Evolutionary conservation across 2,113 vertebrate species (phyloP), one percentile per base, ranked within the genome.

Genomic region (Chaenocephalus aceratus): DNA sequence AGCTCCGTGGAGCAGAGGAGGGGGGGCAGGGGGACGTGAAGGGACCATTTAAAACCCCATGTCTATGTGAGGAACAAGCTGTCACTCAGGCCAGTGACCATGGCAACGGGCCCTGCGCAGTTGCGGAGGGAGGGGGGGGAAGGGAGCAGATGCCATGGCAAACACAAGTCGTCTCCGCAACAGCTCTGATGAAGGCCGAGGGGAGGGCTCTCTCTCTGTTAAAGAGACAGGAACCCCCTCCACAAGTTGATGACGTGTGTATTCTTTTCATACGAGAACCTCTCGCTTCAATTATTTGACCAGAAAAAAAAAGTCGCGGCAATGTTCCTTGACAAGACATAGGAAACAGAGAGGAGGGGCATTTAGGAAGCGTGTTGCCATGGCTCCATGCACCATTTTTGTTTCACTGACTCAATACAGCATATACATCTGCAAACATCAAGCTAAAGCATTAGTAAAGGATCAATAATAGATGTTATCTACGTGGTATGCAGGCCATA

Each of bases 1-100:
- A 57, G 83, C 60, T 67, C 64, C 5, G 52, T 21, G 45, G 65
- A 61, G 23, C 30, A 13, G 26, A 23, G 36, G 72, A 2, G 49
- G 46, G 45, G 45, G 54, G 60, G 0, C 11, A 64, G 46, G 74
- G 53, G 30, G 62, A 59, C 23, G 52, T 65, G 5, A 11, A 54
- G 60, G 66, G 81, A 80, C 83, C 62, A 80, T 84, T 93, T 89
- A 89, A 89, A 88, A 89, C 53, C 63, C 85, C 87, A 80, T 89
- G 84, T 89, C 83, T 84, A 75, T 82, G 77, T 69, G 79, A 88
- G 74, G 88, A n/a, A 53, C 90, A 89, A 92, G 92, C 93, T 91
- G 93, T 94, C 95, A 94, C 86, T 95, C 93, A 93, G 79, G 66
- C 44, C 82, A 54, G 89, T 89, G 75, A 56, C 92, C 91, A 93